A percentile compares a stretch with the other conserved stretches of the same genome.
Evolutionary conservation across 2,888 invertebrate species (phyloP).

Genomic region (Didymodactylos carnosus): DNA sequence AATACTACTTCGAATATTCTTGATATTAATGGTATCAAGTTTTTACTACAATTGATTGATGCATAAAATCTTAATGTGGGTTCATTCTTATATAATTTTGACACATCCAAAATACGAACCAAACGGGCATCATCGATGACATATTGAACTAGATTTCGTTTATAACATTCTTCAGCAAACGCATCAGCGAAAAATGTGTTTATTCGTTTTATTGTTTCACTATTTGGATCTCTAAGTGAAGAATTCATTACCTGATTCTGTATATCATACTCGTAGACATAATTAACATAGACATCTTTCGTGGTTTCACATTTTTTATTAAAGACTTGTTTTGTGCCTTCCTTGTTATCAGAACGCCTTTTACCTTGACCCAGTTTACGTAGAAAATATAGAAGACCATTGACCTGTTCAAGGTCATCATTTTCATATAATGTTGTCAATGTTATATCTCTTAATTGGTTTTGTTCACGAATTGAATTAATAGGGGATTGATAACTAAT

Average conservation of each 20-base stretch:
- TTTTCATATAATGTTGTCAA: background rate
- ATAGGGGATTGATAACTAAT: no score
- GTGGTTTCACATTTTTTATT: no score
- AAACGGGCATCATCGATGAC: background rate
- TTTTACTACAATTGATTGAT: background rate
- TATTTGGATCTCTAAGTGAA: background rate
- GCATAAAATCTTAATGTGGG: background rate
- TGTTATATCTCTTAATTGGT: background rate
- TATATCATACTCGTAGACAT: background rate
- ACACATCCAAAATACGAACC: background rate
- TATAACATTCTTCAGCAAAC: background rate
- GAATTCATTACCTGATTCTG: background rate
- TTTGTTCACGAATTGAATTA: no score
- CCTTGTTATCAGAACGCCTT: background rate
- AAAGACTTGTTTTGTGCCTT: background rate
- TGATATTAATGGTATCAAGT: background rate
- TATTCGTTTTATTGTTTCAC: background rate
- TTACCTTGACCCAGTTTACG: background rate
- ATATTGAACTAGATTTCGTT: background rate
- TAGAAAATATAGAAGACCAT: background rate
- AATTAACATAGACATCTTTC: background rate
- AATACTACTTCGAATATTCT: background rate
- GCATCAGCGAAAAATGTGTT: background rate
- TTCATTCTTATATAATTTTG: background rate
- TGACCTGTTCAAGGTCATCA: background rate